Percentiles rank a stretch among this genome's conserved stretches.
Evolutionary conservation across 2,113 vertebrate genomes (phyloP).

Genomic region (Pseudorectes ferrugineus): DNA sequence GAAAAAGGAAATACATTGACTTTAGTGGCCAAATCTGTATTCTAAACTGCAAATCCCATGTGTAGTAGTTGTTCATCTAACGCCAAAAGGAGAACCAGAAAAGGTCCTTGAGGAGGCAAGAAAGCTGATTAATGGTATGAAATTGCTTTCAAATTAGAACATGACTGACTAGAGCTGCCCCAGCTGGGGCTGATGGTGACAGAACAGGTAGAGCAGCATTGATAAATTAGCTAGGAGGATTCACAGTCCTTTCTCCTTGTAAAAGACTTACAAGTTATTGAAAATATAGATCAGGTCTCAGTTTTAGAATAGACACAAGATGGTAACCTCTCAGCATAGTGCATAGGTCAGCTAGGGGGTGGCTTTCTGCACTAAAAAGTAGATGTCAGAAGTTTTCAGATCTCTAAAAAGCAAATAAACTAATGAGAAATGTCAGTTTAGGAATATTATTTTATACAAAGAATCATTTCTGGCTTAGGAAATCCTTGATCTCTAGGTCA

Average conservation of each 20-base stretch:
- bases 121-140: background rate
- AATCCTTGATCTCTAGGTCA: background rate
- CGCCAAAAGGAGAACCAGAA: background rate
- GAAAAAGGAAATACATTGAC: background rate
- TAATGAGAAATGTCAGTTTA: background rate
- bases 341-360: background rate
- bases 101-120: background rate
- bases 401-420: background rate
- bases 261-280: background rate
- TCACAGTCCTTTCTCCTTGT: background rate
- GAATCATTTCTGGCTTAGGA: background rate
- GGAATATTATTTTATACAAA: background rate
- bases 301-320: background rate
- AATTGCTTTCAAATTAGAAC: background rate
- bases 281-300: background rate
- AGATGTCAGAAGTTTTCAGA: background rate
- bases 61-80: background rate
- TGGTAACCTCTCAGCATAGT: background rate
- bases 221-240: background rate
- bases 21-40: background rate
- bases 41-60: background rate
- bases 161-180: background rate
- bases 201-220: background rate
- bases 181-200: background rate
- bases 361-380: background rate